Evolutionary conservation across 1,140 invertebrate genomes (phyloP).

Genomic region (Acromyrmex charruanus): DNA sequence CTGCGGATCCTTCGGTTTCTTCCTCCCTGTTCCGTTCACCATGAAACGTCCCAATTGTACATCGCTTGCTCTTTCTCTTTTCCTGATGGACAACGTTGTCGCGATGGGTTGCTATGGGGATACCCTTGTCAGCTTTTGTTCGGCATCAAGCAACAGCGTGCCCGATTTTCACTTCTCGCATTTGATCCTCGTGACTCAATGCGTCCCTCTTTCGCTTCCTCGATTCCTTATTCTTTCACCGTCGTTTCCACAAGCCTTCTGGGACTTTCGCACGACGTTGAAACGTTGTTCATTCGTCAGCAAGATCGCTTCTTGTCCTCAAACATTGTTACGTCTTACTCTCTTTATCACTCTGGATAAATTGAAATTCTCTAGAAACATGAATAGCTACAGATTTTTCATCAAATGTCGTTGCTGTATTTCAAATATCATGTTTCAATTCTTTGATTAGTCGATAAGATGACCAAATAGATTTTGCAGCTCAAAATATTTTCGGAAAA

Average conservation of each 20-base stretch:
- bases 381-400: background rate
- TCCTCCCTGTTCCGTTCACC: slow-evolving; percentile 16
- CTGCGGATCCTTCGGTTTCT: slow-evolving; percentile 7
- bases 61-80: slow-evolving; percentile 13
- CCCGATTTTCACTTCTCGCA: slow-evolving; percentile 49
- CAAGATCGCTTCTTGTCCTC: slow-evolving; percentile 26
- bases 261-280: slow-evolving; percentile 25
- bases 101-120: slow-evolving; percentile 71
- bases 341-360: slow-evolving; percentile 30
- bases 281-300: slow-evolving; percentile 53
- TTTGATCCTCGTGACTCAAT: background rate
- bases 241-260: slow-evolving; percentile 4
- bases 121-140: slow-evolving; percentile 49
- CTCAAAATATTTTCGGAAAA: background rate
- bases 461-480: background rate
- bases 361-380: background rate
- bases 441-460: background rate
- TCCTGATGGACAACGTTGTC: slow-evolving; percentile 16
- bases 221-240: background rate
- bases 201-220: background rate
- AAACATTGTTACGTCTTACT: slow-evolving; percentile 46
- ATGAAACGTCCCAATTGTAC: background rate
- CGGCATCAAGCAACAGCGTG: slow-evolving; percentile 45
- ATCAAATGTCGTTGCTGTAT: background rate
- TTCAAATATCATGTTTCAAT: slow-evolving; percentile 7